Percentiles rank a stretch among this genome's conserved stretches.
These are phyloP conservation scores for Ichneumon xanthorius DNA, from an alignment of 2,888 invertebrate species.

Conservation along the genomic window DNA sequence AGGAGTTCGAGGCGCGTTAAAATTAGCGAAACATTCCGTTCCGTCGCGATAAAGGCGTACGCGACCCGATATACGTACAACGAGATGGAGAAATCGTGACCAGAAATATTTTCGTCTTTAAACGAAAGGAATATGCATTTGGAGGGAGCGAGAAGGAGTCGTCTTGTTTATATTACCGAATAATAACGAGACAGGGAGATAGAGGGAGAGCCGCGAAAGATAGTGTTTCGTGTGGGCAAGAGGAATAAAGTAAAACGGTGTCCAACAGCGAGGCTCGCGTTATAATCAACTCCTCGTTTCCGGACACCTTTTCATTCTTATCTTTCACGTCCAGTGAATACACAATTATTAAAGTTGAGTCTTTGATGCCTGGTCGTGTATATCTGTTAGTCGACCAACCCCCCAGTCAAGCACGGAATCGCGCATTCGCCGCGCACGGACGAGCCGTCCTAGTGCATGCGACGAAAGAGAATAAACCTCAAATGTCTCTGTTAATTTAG, in stretches of 20 bases:
- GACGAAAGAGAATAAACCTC: slow-evolving; percentile 34
- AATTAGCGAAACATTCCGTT: background rate
- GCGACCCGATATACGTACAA: background rate
- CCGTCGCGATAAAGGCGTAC: slow-evolving; percentile 3
- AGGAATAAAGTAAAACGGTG: slow-evolving; percentile 54
- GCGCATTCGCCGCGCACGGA: slow-evolving; percentile 11
- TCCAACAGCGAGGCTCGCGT: slow-evolving; percentile 55
- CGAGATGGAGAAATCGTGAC: slow-evolving; percentile 45
- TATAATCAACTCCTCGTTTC: slow-evolving; percentile 71
- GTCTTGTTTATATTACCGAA: slow-evolving; percentile 49
- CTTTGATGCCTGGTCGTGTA: slow-evolving; percentile 41
- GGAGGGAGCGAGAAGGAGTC: slow-evolving; percentile 7
- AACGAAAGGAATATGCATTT: slow-evolving; percentile 28
- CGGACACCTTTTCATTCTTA: slow-evolving; percentile 73
- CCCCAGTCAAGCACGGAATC: slow-evolving; percentile 30
- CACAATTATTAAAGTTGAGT: slow-evolving; percentile 72
- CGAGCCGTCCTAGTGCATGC: background rate
- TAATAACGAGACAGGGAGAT: slow-evolving; percentile 51
- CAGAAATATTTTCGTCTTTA: slow-evolving; percentile 38
- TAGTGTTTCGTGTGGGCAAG: slow-evolving; percentile 31
- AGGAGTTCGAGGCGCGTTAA: background rate
- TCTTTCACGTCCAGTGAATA: slow-evolving; percentile 72
- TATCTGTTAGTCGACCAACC: slow-evolving; percentile 22
- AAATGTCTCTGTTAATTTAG: slow-evolving; percentile 39
- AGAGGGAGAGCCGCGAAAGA: slow-evolving; percentile 30